phyloP scores from a whole-genome alignment of 1,140 invertebrate species.

The Lordiphosa clarofinis region DNA sequence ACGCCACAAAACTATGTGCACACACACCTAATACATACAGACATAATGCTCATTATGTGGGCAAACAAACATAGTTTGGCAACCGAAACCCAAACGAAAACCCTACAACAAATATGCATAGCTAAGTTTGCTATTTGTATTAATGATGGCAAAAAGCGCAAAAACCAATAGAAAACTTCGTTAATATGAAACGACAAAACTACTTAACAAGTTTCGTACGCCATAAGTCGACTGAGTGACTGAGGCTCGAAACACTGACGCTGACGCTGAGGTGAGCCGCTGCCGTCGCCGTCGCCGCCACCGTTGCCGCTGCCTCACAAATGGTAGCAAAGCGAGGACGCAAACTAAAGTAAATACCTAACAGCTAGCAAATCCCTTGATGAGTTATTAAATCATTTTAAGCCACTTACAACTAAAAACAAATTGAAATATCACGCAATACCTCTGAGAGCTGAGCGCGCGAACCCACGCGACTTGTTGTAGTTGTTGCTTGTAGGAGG shows the following conservation, averaged over 20 bases:
- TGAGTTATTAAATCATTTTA: slow-evolving; percentile 79
- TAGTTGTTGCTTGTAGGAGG: slow-evolving; percentile 57
- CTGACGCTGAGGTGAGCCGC: slow-evolving; percentile 1
- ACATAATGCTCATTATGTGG: slow-evolving; percentile 65
- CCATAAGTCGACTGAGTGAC: slow-evolving; percentile 42
- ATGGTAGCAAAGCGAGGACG: slow-evolving; percentile 16
- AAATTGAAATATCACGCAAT: slow-evolving; percentile 78
- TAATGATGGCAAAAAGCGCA: slow-evolving; percentile 69
- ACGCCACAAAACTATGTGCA: slow-evolving; percentile 59
- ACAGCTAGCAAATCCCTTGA: slow-evolving; percentile 76
- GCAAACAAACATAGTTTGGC: slow-evolving; percentile 39
- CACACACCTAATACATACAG: slow-evolving; percentile 25
- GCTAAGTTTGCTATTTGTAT: slow-evolving; percentile 67
- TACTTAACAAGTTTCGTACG: slow-evolving; percentile 74
- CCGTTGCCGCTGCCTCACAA: neutral
- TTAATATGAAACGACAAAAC: slow-evolving; percentile 76
- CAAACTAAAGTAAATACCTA: slow-evolving; percentile 68
- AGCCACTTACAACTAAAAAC: slow-evolving; percentile 78
- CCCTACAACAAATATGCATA: slow-evolving; percentile 44
- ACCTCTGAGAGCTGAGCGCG: slow-evolving; percentile 54
- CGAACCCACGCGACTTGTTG: slow-evolving; percentile 51
- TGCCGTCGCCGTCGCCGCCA: neutral
- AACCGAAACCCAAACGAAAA: slow-evolving; percentile 11
- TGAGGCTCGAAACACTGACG: slow-evolving; percentile 15
- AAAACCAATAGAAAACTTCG: slow-evolving; percentile 74